Evolutionary conservation across 2,113 vertebrate species (phyloP), one percentile per base, ranked within the genome.

Genomic region (Otocyon megalotis): DNA sequence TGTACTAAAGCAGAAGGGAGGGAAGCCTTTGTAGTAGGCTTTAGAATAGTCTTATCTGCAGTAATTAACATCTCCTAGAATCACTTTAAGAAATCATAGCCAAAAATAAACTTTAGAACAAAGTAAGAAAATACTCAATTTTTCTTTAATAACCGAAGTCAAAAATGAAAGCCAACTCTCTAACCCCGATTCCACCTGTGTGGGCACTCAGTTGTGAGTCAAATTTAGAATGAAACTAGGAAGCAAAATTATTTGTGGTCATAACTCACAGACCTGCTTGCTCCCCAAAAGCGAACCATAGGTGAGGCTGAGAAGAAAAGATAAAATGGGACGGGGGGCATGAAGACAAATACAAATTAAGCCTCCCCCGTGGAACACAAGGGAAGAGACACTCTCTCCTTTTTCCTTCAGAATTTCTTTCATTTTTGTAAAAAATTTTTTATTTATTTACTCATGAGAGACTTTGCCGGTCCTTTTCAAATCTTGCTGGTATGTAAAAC

Each of bases 1-100:
- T 8, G 53, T 67, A 63, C 1, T 72, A 7, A 94, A 93, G 37
- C 54, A 72, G 79, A 24, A 48, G 35, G 10, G 60, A 60, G 72
- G 17, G 28, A 32, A 63, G 83, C 56, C 53, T 96, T 95, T 88
- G 63, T 92, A 60, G 62, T 62, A 53, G 81, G 30, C 58, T 84
- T 48, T 28, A 54, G 80, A 95, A 95, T 35, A 71, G 79, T 69
- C 76, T 92, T 60, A 82, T 56, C 54, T 37, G 32, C 60, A 87
- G 60, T 79, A 93, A 98, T 97, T 95, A 97, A 91, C 93, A 89
- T 91, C 95, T 88, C 90, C 85, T 92, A 88, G 63, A 88, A 71
- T 80, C 13, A 90, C 69, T 94, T 90, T 62, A 93, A 94, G 80
- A 89, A 79, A 87, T 91, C 67, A 53, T 0, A 48, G 74, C 62